Evolutionary conservation across 2,888 invertebrate species (phyloP), one percentile per base, ranked within the genome.

Genomic region (Phengaris alcon): DNA sequence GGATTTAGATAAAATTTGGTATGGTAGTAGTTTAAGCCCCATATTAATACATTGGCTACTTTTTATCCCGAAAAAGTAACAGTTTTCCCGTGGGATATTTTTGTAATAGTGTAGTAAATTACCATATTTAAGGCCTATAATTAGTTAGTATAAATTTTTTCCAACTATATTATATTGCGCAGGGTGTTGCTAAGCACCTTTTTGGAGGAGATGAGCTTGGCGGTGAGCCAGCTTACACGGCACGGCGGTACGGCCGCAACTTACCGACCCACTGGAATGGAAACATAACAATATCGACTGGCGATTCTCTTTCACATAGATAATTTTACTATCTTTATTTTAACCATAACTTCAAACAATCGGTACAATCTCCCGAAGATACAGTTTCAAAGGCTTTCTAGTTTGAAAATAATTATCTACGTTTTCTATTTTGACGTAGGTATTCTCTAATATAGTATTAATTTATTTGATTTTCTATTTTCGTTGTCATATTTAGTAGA

Each of bases 171-270:
- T 81, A 80, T 81, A 82, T 80, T 79, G 79, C 46, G 54, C 69
- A 70, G 54, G 69, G 78, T 78, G 79, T 78, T 80, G 80, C 79
- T 81, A 81, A 82, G 81, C 80, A 81, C 80, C 79, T 82, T 81
- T 81, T 79, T 81, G 80, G 76, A 74, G 77, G 73, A 80, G 82
- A 81, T 79, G 81, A 82, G 81, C 76, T 81, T 82, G 81, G 82
- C 80, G 35, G 1, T 8, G 59, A 22, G 81, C 82, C 82, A 82
- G 77, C 74, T 57, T 57, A 73, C 73, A 75, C 77, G 1, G 7
- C 8, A 12, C 52, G 52, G 10, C 52, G 12, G 77, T 77, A 76
- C 79, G 75, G 77, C 77, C 79, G 70, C 79, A 76, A 77, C 79
- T 78, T 76, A 73, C 75, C 76, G 75, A 77, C 74, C 72, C 77